phyloP scores from a whole-genome alignment of 1,140 invertebrate genomes.

The Latrodectus geometricus region DNA sequence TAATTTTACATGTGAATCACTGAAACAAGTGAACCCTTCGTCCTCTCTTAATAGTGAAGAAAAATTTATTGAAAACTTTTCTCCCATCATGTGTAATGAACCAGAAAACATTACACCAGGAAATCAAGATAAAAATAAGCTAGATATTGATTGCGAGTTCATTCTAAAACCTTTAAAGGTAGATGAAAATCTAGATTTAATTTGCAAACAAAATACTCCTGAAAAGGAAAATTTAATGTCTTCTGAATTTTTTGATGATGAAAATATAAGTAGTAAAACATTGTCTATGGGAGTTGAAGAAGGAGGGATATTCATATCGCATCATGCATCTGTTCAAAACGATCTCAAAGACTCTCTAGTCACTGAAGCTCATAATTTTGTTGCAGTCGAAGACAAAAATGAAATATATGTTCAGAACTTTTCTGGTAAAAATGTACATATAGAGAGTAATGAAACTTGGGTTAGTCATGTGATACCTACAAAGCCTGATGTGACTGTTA shows the following conservation, averaged over 20 bases:
- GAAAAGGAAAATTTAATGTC: constrained; percentile 20
- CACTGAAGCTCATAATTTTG: constrained; percentile 55
- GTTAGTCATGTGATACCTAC: constrained; percentile 38
- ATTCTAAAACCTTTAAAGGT: constrained; percentile 24
- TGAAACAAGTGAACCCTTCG: background rate
- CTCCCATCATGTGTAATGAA: background rate
- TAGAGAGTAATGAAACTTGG: constrained; percentile 20
- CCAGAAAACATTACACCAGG: background rate
- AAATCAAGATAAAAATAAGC: constrained; percentile 21
- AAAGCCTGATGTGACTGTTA: constrained; percentile 34
- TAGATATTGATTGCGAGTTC: constrained; percentile 45
- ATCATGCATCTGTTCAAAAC: constrained; percentile 37
- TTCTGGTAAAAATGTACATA: background rate
- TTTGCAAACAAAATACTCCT: background rate
- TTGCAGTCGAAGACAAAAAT: constrained; percentile 43
- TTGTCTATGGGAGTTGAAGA: constrained; percentile 32
- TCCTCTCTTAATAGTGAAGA: background rate
- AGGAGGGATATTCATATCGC: constrained; percentile 42
- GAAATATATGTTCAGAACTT: constrained; percentile 16
- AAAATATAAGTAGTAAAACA: constrained; percentile 49
- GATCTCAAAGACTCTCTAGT: constrained; percentile 48
- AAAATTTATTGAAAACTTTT: constrained; percentile 1
- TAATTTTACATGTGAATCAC: background rate
- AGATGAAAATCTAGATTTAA: constrained; percentile 2
- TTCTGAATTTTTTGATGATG: constrained; percentile 48